Base-by-base conservation (phyloP, 2,888 invertebrate genomes). In the Brenthis daphne region DNA sequence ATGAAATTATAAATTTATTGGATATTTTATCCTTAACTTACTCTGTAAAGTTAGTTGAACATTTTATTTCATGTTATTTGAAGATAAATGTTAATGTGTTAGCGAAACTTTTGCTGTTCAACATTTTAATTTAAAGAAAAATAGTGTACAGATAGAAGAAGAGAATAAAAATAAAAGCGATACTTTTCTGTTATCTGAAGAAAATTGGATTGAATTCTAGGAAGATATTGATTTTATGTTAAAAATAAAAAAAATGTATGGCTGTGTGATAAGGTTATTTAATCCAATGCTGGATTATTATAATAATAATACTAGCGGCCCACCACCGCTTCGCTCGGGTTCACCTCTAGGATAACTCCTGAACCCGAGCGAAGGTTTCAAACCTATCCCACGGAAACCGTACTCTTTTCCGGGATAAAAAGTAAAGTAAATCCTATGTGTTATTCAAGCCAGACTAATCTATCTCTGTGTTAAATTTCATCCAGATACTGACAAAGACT, bases 141-240 rank as follows among this genome's bases (percentile, higher is more conserved):
- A 13, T 54, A 8, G 20, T 8, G 33, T 43, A 24, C 13, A 58
- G 43, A 16, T 6, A 57, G 24, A 43, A 13, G 14, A 57, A 47
- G 11, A 0, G 29, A 33, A 16, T 13, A 14, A 24, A 24, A 58
- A 47, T 47, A 24, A 47, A 24, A 12, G 13, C 6, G 24, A 1
- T 24, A 48, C 14, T 58, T 58, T 58, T 20, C 24, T 48, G 58
- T 58, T 47, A 24, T 24, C 47, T 8, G 8, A 48, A 58, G 14
- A 58, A 57, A 58, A 58, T 58, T 47, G 2, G 4, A 57, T 56
- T n/a, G 33, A 37, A 3, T 56, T 37, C 56, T 14, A n/a, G 33
- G 3, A n/a, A 14, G 14, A 13, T 56, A 56, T 33, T 29, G 14
- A 6, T 1, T 14, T 33, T 14, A 13, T 14, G 55, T 14, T 29